Evolutionary conservation across 2,797 vertebrate species (phyloP), one percentile per base, ranked within the genome.

Genomic region (Acanthis flammea): DNA sequence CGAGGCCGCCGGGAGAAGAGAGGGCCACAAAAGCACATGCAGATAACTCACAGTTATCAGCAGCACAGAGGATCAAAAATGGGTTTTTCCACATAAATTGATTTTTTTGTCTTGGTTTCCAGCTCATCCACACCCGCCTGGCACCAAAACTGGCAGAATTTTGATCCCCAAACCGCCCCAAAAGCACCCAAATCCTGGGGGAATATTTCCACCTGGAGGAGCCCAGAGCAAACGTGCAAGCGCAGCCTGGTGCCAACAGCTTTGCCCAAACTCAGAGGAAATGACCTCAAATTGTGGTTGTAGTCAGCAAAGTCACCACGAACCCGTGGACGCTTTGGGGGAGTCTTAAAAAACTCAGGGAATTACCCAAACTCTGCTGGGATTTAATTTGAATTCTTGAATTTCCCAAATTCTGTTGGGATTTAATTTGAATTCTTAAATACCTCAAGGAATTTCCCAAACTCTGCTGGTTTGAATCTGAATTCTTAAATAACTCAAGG

Each of bases 281-380:
- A 42, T 31, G 50, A 83, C 91, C 81, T 75, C 60, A 83, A 87
- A 94, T 92, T 95, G 92, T 92, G 94, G 91, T 89, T 92, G 82
- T 80, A 92, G 74, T 84, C 60, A 47, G 94, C 94, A 95, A 95
- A 84, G 87, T 24, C 7, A 1, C 47, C 41, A 2, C 0, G 8
- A 42, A 15, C 2, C 28, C 27, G 5, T 0, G 17, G 62, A 31
- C 18, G 1, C 9, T 57, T 14, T 5, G 13, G 9, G 37, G 30
- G 18, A 39, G 12, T 16, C 37, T 37, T 37, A 37, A 37, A 37
- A 10, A 37, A 37, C 37, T 37, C 37, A 37, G 10, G 37, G 37
- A 37, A 37, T 37, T 37, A 37, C 10, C 37, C 37, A 37, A 37
- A 37, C 37, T 35, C 35, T 37, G 37, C 37, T 37, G 37, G 37